Evolutionary conservation across 2,797 vertebrate genomes (phyloP).

Genomic region (Poecilia gillii): DNA sequence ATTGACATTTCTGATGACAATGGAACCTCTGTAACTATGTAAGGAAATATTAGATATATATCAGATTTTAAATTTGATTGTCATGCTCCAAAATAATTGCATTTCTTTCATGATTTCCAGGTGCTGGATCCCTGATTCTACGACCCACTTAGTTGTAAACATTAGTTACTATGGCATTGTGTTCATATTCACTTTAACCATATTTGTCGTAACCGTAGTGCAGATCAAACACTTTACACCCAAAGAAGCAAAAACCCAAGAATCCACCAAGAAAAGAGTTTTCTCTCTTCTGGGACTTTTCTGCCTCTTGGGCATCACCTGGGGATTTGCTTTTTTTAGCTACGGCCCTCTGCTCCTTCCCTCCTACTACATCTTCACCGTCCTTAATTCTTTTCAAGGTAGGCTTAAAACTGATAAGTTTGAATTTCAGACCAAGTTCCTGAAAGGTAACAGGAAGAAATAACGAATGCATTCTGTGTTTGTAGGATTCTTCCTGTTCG

Average conservation of each 20-base stretch:
- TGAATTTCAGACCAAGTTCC: background rate
- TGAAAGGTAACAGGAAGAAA: background rate
- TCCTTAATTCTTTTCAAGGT: conserved; percentile 76
- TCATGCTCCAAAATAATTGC: background rate
- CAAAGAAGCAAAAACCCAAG: fast-evolving
- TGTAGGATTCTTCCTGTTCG: conserved; percentile 71
- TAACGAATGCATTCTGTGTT: background rate
- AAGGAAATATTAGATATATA: conserved; percentile 21
- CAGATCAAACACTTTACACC: background rate
- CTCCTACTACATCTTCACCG: conserved; percentile 69
- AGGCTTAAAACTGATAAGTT: background rate
- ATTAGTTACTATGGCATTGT: conserved; percentile 60
- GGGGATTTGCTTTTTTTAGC: conserved; percentile 74
- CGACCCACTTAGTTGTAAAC: conserved; percentile 58
- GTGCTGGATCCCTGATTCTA: conserved; percentile 66
- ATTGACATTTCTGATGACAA: conserved; percentile 21
- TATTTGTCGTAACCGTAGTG: conserved; percentile 38
- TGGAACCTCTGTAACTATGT: conserved; percentile 47
- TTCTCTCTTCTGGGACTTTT: conserved; percentile 55
- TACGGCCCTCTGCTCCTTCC: conserved; percentile 46
- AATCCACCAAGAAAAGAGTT: conserved; percentile 15
- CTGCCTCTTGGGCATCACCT: conserved; percentile 66
- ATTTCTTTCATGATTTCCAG: conserved; percentile 31
- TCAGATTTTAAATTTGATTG: background rate
- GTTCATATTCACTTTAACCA: conserved; percentile 57